A percentile compares a stretch with the other conserved stretches of the same genome.
phyloP scores from a whole-genome alignment of 2,888 invertebrate genomes.

The Drosophila greeni region DNA sequence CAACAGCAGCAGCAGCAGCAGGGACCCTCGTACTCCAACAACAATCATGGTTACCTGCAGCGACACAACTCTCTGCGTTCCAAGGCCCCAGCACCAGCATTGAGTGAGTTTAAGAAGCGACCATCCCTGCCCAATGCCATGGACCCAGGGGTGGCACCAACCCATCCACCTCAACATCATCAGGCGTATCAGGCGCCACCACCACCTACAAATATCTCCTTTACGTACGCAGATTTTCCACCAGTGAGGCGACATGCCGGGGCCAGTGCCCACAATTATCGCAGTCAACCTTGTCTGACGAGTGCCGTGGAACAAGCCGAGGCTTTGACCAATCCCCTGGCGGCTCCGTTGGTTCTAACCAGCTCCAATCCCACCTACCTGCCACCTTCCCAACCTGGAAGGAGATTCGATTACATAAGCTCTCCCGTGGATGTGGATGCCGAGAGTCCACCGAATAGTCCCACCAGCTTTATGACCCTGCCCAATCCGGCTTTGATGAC shows the following conservation, averaged over 20 bases:
- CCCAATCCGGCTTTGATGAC: constrained; percentile 48
- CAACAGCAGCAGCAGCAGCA: constrained; percentile 46
- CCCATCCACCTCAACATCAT: background rate
- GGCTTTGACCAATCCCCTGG: constrained; percentile 78
- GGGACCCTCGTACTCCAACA: constrained; percentile 16
- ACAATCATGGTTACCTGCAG: constrained; percentile 53
- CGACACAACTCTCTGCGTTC: constrained; percentile 75
- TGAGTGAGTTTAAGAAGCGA: constrained; percentile 72
- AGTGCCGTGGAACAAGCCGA: constrained; percentile 80
- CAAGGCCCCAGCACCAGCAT: constrained; percentile 45
- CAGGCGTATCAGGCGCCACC: constrained; percentile 52
- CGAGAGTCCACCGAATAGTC: constrained; percentile 57
- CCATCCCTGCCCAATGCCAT: constrained; percentile 77
- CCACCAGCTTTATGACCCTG: constrained; percentile 67
- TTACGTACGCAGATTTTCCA: constrained; percentile 69
- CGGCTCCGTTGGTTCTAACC: constrained; percentile 76
- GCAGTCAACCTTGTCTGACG: constrained; percentile 79
- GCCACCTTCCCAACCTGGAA: too few relatives aligned
- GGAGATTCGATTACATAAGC: constrained; percentile 54
- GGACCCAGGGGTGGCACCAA: constrained; percentile 59
- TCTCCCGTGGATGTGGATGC: constrained; percentile 60
- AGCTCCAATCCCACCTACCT: constrained; percentile 70
- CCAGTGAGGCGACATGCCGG: constrained; percentile 32
- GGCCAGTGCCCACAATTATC: constrained; percentile 55
- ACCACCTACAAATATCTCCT: constrained; percentile 73